Base-by-base conservation (phyloP, 92 coral and sea anemone species). In the Blastomussa wellsi region DNA sequence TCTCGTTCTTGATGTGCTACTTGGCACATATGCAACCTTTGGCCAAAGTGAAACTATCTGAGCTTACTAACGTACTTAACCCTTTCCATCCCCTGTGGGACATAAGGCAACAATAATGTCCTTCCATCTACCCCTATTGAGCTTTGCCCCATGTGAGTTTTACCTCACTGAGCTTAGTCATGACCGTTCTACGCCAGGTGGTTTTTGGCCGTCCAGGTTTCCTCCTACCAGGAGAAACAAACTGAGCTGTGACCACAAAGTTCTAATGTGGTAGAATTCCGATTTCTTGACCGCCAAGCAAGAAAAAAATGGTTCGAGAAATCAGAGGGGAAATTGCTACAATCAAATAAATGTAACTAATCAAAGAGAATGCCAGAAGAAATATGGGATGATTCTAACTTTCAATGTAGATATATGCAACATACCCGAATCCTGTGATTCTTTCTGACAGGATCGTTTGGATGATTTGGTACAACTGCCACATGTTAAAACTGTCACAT, bases 401-500 rank as follows among this genome's bases (percentile, higher is more conserved):
- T 59, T 31, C 33, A 62, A 11, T n/a, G 37, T 19, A 1, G 14
- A 55, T 5, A 16, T 55, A 35, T 7, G 22, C 41, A 35, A 33
- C 70, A 68, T 74, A 83, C 87, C 57, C 59, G 57, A 39, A 37
- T 33, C 48, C 48, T 64, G 74, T 59, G 87, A 28, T n/a, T 44
- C 62, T 47, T 19, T 44, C 31, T 15, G 57, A 29, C 17, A 17
- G 19, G 80, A 41, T 59, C 44, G 41, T 69, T 49, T 76, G 48
- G 79, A 20, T 9, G 59, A 33, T 24, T 72, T 76, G 14, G 16
- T 71, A 71, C 89, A 81, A 26, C 84, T 76, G 37, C 71, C 87
- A 81, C 84, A 89, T 28, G 90, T 85, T 33, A 89, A 73, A 7
- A 89, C 87, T 32, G 76, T 83, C 10, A 85, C 92, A 53, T 89